Evolutionary conservation across 2,888 invertebrate species (phyloP), one percentile per base, ranked within the genome.

Genomic region (Philaethria dido): DNA sequence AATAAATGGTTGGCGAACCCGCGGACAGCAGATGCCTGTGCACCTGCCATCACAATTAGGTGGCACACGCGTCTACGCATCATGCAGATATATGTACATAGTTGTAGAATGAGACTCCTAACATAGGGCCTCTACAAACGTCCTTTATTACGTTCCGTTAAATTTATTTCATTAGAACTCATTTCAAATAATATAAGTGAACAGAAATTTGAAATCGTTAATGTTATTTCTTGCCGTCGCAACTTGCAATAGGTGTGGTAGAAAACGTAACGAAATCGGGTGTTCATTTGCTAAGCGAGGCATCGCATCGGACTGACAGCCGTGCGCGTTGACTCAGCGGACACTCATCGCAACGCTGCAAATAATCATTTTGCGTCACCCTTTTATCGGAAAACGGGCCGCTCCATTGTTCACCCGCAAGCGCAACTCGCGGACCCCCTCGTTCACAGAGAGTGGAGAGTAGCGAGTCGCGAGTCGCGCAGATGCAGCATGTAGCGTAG

Each of bases 311-410:
- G 22, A 11, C 22, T n/a, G 44, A 20, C 63, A 59, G 69, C 73
- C 71, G 79, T 77, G 78, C 78, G 78, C 80, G 86, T 88, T 91
- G 92, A 92, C 81, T 92, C 91, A 91, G 89, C 86, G 87, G 74
- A 84, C 81, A 90, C 87, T 89, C 91, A 91, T 90, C 88, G 89
- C 88, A 85, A 85, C 84, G 87, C 88, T 88, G 89, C 89, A 88
- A 92, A 91, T 92, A 90, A 91, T 91, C 86, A 87, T 84, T 90
- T 91, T 91, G 90, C 92, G 90, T 91, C 91, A 91, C 84, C 89
- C 83, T 79, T 89, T 88, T 91, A 90, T 90, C 89, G 86, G 86
- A 87, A 87, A 88, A 88, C 84, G 83, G 84, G 84, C 81, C 84
- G 79, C 77, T 81, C 82, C 82, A 87, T 84, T 87, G 85, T 88